These are phyloP conservation scores for Sminthurides aquaticus DNA, from an alignment of 2,888 invertebrate genomes.

Conservation along the genomic window DNA sequence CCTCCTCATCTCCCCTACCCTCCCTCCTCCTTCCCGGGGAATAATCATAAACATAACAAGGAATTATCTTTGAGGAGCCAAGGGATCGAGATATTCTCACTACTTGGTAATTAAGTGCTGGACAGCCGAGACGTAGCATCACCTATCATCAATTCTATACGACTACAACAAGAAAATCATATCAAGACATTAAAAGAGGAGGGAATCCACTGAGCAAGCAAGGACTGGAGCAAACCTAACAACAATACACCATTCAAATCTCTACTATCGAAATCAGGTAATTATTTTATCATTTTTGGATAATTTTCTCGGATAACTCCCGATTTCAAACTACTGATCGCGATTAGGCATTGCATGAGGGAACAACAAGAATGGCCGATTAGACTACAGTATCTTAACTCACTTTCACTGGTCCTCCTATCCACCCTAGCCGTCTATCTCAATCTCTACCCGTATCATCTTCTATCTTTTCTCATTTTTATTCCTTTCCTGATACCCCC, in stretches of 20 bases:
- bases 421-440: background rate
- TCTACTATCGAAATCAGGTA: conserved; percentile 31
- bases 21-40: too few species aligned
- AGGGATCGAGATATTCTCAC: background rate
- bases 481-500: background rate
- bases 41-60: too few species aligned
- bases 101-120: background rate
- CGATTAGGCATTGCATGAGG: too few species aligned
- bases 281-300: conserved; percentile 40
- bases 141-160: background rate
- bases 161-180: background rate
- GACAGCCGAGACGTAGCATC: background rate
- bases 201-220: too few species aligned
- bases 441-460: background rate
- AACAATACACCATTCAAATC: background rate
- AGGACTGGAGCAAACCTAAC: background rate
- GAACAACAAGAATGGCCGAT: conserved; percentile 1
- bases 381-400: conserved; percentile 7
- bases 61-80: too few species aligned
- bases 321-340: conserved; percentile 24
- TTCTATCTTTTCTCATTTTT: background rate
- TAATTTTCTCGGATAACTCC: conserved; percentile 34
- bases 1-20: too few species aligned
- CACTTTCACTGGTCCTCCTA: background rate
- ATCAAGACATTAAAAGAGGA: too few species aligned